A percentile compares a stretch with the other conserved stretches of the same genome.
Conservation (phyloP, 1,140 invertebrate genomes). For the Micrasema minimum region DNA sequence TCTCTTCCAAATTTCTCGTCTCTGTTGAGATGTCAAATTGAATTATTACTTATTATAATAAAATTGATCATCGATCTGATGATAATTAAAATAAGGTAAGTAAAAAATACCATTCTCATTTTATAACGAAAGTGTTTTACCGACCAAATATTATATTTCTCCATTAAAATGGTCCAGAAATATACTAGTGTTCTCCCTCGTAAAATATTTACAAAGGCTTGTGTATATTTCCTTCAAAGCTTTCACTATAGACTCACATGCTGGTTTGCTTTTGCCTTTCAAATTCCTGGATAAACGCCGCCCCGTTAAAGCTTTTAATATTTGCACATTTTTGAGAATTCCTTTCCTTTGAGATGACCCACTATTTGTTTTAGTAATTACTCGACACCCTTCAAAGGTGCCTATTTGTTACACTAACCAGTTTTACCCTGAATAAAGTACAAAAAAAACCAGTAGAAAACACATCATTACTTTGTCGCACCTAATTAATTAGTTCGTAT, state of each 20-base stretch:
- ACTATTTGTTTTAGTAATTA: conserved; percentile 24
- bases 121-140: no score
- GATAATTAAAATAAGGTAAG: no score
- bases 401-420: no score
- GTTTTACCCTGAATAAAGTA: neutral
- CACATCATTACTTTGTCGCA: no score
- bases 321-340: conserved; percentile 18
- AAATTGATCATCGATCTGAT: no score
- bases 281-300: conserved; percentile 11
- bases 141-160: no score
- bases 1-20: no score
- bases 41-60: no score
- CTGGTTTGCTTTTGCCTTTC: conserved; percentile 4
- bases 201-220: conserved; percentile 23
- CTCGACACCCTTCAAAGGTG: neutral
- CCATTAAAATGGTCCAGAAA: neutral
- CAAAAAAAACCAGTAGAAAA: no score
- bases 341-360: conserved; percentile 5
- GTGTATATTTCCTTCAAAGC: conserved; percentile 10
- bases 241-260: conserved; percentile 10
- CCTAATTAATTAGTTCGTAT: no score
- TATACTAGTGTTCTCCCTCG: neutral
- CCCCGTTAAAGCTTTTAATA: conserved; percentile 13
- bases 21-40: no score
- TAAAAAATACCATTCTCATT: no score